Evolutionary conservation across 2,113 vertebrate genomes (phyloP), one percentile per base, ranked within the genome.

Genomic region (Spea multiplicata): DNA sequence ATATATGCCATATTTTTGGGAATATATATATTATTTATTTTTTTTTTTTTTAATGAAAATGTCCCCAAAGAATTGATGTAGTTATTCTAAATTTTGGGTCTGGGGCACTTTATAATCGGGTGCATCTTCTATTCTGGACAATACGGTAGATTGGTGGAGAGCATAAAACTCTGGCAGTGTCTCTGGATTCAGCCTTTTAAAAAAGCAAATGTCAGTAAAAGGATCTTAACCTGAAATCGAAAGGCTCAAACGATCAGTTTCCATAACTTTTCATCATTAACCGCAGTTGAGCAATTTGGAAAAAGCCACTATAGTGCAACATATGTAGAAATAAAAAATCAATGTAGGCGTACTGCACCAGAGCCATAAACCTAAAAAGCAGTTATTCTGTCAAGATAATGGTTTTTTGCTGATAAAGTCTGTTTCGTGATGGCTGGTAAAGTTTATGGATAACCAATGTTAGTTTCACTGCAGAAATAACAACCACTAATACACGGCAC

Each of bases 301-400:
- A 67, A 68, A 68, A 57, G 52, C 74, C 74, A 69, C 74, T 76
- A n/a, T n/a, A 57, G 74, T 76, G 66, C 74, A 76, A 76, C 74
- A 76, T 76, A 76, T 76, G 74, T 76, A 76, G 74, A 76, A 76
- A 76, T 76, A 77, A 77, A 69, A 77, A 77, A 77, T 77, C 75
- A 77, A 77, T 77, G 66, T 71, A 77, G 66, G 44, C 6, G 55
- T 77, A 44, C 66, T 64, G 66, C 52, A 50, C 66, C 44, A 5
- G 55, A 69, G 75, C 67, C 67, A 68, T 77, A 77, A 69, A 77
- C 75, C 66, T 77, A 77, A 77, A 77, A 77, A 53, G 66, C 75
- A 0, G 66, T 77, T 70, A 62, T 62, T 69, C 75, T 77, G 75
- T 77, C 75, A 69, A 77, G 67, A 77, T 77, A 77, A 77, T 77